Evolutionary conservation across 2,888 invertebrate species (phyloP), one percentile per base, ranked within the genome.

Genomic region (Smittia aterrima): DNA sequence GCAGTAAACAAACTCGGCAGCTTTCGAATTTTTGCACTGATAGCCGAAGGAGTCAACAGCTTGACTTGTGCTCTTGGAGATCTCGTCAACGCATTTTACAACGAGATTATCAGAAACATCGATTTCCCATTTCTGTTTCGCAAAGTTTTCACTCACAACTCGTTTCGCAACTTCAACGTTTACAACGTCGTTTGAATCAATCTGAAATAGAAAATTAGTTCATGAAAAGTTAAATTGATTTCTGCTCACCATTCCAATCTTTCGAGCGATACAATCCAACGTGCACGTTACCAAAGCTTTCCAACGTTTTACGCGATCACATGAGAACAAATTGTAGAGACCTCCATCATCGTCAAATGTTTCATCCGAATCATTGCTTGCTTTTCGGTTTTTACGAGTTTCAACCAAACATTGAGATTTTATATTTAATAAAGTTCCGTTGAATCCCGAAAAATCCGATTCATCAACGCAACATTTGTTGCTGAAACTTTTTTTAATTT

Each of bases 171-270:
- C 25, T 13, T 41, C n/a, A 1, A 25, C 13, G n/a, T 68, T 9
- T 3, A 68, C 22, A 1, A 1, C 16, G 6, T 41, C 68, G 6
- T 24, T 7, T 1, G 47, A 47, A 1, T 68, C 22, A 0, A 68
- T 24, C 68, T 68, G 41, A 68, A 32, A 32, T 38, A 11, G n/a
- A 62, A 62, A 16, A n/a, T 13, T n/a, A 11, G 7, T 53, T 53
- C 38, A 38, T 38, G 6, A 7, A 38, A 38, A 38, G 38, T 38
- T 18, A 18, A 13, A 3, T 62, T 20, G 3, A 11, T 13, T n/a
- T 32, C 13, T 66, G 16, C 4, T 47, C 41, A 68, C 68, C 68
- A 68, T 68, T 68, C 38, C 68, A 24, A 68, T 16, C 41, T 47
- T 68, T 24, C 16, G 41, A n/a, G 24, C 68, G 20, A 68, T 25